Percentiles rank a stretch among this genome's conserved stretches.
These are phyloP conservation scores for Darevskia nairensis DNA, from an alignment of 2,797 vertebrate species.

Conservation along the genomic window DNA sequence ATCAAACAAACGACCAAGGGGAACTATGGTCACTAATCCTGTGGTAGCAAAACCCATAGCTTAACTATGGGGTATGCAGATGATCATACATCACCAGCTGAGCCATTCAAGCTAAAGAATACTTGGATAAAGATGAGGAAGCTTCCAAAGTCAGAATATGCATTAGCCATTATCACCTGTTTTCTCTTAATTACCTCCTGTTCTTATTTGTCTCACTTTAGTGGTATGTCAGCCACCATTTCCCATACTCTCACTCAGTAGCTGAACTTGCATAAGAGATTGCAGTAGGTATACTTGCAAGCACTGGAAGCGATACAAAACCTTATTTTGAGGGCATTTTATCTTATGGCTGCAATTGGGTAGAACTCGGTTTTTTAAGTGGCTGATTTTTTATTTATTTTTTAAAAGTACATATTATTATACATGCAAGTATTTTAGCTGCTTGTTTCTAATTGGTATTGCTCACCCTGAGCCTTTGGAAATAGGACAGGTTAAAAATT, in stretches of 20 bases:
- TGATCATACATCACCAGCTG: conserved; percentile 30
- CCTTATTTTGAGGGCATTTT: neutral
- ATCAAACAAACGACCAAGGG: neutral
- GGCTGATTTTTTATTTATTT: neutral
- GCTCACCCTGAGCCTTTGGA: conserved; percentile 11
- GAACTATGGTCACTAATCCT: neutral
- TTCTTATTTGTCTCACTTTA: conserved; percentile 74
- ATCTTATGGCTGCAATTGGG: neutral
- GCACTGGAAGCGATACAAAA: neutral
- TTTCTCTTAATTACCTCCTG: conserved; percentile 71
- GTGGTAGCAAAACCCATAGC: neutral
- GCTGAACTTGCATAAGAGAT: conserved; percentile 37
- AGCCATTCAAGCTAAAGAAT: conserved; percentile 39
- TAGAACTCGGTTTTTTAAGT: neutral
- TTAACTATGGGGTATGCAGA: neutral
- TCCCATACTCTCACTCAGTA: conserved; percentile 56
- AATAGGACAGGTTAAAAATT: conserved; percentile 39
- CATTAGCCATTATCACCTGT: conserved; percentile 58
- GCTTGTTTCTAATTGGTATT: conserved; percentile 30
- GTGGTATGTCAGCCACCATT: conserved; percentile 66
- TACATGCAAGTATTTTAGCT: neutral
- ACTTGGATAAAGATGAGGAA: conserved; percentile 27
- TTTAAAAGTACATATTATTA: neutral
- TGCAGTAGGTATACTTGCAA: neutral
- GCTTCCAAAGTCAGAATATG: conserved; percentile 56